phyloP scores from a whole-genome alignment of 2,113 vertebrate species.

The Ageneiosus marmoratus region DNA sequence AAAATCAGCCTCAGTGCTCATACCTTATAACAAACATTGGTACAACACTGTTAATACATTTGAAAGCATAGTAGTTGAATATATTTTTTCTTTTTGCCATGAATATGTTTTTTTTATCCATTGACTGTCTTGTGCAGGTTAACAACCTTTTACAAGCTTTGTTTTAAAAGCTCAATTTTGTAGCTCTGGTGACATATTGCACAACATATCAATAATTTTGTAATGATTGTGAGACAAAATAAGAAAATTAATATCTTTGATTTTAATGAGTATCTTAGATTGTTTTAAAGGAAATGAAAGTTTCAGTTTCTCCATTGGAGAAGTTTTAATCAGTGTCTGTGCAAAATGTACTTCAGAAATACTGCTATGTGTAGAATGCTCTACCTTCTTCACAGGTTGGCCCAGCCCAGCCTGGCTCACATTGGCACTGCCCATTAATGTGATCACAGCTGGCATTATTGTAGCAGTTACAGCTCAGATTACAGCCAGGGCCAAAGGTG shows the following conservation, averaged over 20 bases:
- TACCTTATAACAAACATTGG: neutral
- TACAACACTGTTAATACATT: neutral
- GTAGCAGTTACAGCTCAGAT: conserved; percentile 79
- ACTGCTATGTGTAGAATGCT: neutral
- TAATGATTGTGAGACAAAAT: neutral
- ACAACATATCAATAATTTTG: neutral
- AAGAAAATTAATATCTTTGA: neutral
- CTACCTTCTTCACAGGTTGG: conserved; percentile 82
- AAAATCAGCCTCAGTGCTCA: no score
- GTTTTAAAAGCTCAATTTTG: neutral
- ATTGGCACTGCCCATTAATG: conserved; percentile 79
- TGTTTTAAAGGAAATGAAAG: neutral
- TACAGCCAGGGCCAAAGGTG: conserved; percentile 82
- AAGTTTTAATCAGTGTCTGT: neutral
- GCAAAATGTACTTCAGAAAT: neutral
- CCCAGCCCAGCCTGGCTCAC: conserved; percentile 83
- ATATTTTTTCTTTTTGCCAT: neutral
- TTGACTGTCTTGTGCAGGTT: neutral
- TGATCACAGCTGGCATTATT: conserved; percentile 83
- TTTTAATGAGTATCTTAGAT: neutral
- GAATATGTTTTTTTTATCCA: neutral
- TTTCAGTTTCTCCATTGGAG: neutral
- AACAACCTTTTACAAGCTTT: neutral
- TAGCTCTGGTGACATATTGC: neutral
- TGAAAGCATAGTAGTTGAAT: neutral